Evolutionary conservation across 2,888 invertebrate genomes (phyloP).

Genomic region (Cinara cedri): DNA sequence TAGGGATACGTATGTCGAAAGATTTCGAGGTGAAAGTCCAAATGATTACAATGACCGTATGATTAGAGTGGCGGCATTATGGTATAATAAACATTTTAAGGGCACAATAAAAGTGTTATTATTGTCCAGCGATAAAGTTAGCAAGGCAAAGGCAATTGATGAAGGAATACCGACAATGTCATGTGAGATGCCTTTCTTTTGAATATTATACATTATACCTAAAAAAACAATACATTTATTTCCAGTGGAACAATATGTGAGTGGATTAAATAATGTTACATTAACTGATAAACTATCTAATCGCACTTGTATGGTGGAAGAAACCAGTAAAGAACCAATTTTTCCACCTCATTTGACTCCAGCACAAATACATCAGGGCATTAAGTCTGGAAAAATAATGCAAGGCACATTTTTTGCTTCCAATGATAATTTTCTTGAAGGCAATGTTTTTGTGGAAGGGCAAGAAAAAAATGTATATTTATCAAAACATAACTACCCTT

Average conservation of each 20-base stretch:
- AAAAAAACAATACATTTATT: slow-evolving; percentile 58
- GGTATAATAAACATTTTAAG: slow-evolving; percentile 81
- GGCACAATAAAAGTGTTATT: slow-evolving; percentile 66
- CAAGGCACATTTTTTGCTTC: slow-evolving; percentile 87
- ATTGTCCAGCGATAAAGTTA: slow-evolving; percentile 83
- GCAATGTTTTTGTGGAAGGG: slow-evolving; percentile 79
- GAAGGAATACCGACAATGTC: slow-evolving; percentile 75
- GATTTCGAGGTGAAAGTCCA: slow-evolving; percentile 78
- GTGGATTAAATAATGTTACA: slow-evolving; percentile 71
- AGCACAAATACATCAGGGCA: slow-evolving; percentile 77
- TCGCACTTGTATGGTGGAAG: slow-evolving; percentile 67
- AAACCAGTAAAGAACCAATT: slow-evolving; percentile 71
- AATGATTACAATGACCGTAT: slow-evolving; percentile 94
- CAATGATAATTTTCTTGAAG: slow-evolving; percentile 93
- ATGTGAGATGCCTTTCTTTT: slow-evolving; percentile 65
- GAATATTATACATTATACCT: neutral
- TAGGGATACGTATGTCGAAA: slow-evolving; percentile 86
- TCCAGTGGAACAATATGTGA: slow-evolving; percentile 78
- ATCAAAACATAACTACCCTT: neutral
- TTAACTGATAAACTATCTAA: slow-evolving; percentile 81
- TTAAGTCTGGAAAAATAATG: slow-evolving; percentile 75
- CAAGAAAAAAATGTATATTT: slow-evolving; percentile 76
- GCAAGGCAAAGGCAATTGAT: slow-evolving; percentile 73
- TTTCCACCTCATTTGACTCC: slow-evolving; percentile 86
- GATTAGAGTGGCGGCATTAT: slow-evolving; percentile 78